Percentiles rank a stretch among this genome's conserved stretches.
phyloP scores from a whole-genome alignment of 23 tunicate genomes.

The Halocynthia roretzi region DNA sequence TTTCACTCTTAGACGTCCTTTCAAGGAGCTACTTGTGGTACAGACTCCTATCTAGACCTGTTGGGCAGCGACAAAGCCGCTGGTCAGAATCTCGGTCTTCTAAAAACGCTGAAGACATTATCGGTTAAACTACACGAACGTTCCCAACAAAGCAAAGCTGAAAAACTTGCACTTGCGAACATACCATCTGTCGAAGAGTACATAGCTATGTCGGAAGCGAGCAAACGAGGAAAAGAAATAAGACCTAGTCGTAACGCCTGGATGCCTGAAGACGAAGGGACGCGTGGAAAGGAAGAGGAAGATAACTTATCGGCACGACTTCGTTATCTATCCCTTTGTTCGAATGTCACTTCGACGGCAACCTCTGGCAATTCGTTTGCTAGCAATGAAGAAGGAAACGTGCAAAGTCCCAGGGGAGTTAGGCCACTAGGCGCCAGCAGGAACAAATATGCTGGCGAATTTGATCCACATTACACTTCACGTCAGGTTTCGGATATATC shows the following conservation, averaged over 20 bases:
- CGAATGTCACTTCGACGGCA: not conserved
- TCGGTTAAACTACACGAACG: not conserved
- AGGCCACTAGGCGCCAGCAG: no score
- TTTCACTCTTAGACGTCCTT: no score
- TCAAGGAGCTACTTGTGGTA: not conserved
- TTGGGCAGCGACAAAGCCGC: not conserved
- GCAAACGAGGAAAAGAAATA: not conserved
- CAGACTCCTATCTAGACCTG: not conserved
- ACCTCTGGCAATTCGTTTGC: not conserved
- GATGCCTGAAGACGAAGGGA: not conserved
- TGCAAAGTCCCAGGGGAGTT: no score
- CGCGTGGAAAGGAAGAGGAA: not conserved
- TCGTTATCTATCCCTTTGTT: not conserved
- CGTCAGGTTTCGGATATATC: no score
- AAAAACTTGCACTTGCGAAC: no score
- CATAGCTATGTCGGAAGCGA: no score
- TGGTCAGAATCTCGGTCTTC: not conserved
- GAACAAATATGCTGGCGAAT: no score
- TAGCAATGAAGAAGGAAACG: not conserved
- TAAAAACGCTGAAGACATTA: not conserved
- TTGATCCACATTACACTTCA: no score
- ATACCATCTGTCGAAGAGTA: no score
- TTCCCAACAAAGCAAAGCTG: not conserved
- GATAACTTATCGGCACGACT: constrained; percentile 2
- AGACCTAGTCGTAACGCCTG: not conserved